These are phyloP conservation scores for Drosophila erecta DNA, from an alignment of 1,140 invertebrate species.

Conservation along the genomic window DNA sequence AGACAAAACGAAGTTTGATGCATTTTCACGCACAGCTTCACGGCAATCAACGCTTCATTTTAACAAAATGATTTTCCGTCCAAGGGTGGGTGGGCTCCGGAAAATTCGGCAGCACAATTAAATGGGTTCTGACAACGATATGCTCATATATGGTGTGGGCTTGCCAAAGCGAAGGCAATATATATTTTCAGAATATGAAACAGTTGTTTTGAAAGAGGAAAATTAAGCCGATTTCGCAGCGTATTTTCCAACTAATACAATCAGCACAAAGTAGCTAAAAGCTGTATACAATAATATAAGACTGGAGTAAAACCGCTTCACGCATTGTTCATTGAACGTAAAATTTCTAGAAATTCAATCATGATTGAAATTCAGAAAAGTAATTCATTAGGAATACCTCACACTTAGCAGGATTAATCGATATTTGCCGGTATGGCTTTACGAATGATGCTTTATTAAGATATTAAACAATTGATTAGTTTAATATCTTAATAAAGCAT, in stretches of 20 bases:
- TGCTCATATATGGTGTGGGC: neutral
- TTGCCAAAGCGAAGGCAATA: neutral
- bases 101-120: slow-evolving; percentile 12
- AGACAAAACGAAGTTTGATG: slow-evolving; percentile 62
- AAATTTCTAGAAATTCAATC: no score
- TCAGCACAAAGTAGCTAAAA: neutral
- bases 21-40: slow-evolving; percentile 77
- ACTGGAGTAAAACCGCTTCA: no score
- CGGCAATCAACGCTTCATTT: slow-evolving; percentile 78
- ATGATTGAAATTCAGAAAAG: no score
- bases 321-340: no score
- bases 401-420: no score
- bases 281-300: neutral
- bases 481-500: no score
- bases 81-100: neutral
- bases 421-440: no score
- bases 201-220: neutral
- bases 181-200: slow-evolving; percentile 4
- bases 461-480: no score
- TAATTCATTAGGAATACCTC: no score
- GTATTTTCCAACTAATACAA: neutral
- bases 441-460: no score
- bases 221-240: neutral
- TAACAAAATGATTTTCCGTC: slow-evolving; percentile 59
- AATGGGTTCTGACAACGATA: slow-evolving; percentile 23